phyloP scores from a whole-genome alignment of 2,113 vertebrate genomes.

The Paralichthys olivaceus region DNA sequence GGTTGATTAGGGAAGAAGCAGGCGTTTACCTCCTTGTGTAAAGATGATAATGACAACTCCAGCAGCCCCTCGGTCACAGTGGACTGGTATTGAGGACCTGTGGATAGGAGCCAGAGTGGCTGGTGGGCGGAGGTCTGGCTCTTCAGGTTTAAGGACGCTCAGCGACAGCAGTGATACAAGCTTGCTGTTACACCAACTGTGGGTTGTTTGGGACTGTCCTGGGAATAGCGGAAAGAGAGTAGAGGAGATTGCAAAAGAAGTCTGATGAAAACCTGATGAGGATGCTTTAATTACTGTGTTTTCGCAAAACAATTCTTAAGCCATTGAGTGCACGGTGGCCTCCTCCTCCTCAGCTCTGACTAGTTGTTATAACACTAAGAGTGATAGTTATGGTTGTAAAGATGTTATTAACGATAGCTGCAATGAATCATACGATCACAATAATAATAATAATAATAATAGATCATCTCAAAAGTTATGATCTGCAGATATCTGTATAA shows the following conservation, averaged over 20 bases:
- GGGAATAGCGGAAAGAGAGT: constrained; percentile 1
- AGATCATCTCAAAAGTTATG: too few species aligned
- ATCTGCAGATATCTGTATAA: too few species aligned
- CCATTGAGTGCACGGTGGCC: not conserved
- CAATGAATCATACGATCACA: too few species aligned
- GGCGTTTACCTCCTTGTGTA: constrained; percentile 73
- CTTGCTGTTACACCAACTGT: constrained; percentile 28
- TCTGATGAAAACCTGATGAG: not conserved
- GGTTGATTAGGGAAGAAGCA: constrained; percentile 70
- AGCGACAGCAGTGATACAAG: constrained; percentile 17
- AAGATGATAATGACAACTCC: constrained; percentile 75
- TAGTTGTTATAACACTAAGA: too few species aligned
- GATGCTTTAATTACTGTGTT: not conserved
- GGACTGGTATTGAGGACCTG: constrained; percentile 42
- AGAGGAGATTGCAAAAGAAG: not conserved
- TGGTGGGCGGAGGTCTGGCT: constrained; percentile 53
- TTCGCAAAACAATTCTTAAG: not conserved
- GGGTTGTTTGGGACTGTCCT: not conserved
- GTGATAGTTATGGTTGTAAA: too few species aligned
- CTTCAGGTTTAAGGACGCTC: constrained; percentile 56
- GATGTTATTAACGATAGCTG: too few species aligned
- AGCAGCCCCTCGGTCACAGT: constrained; percentile 53
- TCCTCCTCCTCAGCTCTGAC: too few species aligned
- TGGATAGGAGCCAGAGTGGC: constrained; percentile 61
- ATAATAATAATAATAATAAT: too few species aligned